Evolutionary conservation across 2,888 invertebrate genomes (phyloP), one percentile per base, ranked within the genome.

Genomic region (Lasioglossum malachurum): DNA sequence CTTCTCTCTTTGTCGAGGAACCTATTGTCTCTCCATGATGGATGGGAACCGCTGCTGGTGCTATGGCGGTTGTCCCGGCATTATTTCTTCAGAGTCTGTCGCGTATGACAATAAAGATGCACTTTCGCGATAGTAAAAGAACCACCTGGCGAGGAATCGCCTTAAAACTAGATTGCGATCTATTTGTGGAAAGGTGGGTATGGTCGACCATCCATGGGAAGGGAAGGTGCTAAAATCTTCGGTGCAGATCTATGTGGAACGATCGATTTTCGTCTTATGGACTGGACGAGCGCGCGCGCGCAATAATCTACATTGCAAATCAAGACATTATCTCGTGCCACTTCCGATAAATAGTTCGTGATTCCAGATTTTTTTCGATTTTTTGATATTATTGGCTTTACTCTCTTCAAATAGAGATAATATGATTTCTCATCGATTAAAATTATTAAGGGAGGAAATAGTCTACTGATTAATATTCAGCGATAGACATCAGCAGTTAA

Each of bases 11-110:
- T 87, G 91, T 90, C 88, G 82, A 85, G 79, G 77, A 69, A 73
- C 35, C 91, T 84, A 92, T 92, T 92, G 92, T 92, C 90, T 88
- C 83, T 57, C 60, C 69, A 79, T 82, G 88, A 92, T 85, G 85
- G 90, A 89, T 92, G 91, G 90, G 92, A 92, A 92, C 87, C 82
- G 75, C 84, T 89, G 72, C 71, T 78, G 71, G 69, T 64, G 49
- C 79, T 80, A 60, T 44, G 71, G 83, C 87, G 86, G 81, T 86
- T 82, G 83, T 77, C 84, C 75, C 83, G 80, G 53, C 73, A 88
- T 90, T 92, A 86, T 87, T 91, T 89, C 83, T 83, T 83, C 78
- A 27, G 64, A 46, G 31, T 73, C 72, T 57, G 64, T 16, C 27
- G 60, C 19, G 46, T 86, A 85, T 82, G 82, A 81, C 88, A 82